Base-by-base conservation (phyloP, 35 echinoderm and acorn worm genomes). In the Ophiothrix spiculata region DNA sequence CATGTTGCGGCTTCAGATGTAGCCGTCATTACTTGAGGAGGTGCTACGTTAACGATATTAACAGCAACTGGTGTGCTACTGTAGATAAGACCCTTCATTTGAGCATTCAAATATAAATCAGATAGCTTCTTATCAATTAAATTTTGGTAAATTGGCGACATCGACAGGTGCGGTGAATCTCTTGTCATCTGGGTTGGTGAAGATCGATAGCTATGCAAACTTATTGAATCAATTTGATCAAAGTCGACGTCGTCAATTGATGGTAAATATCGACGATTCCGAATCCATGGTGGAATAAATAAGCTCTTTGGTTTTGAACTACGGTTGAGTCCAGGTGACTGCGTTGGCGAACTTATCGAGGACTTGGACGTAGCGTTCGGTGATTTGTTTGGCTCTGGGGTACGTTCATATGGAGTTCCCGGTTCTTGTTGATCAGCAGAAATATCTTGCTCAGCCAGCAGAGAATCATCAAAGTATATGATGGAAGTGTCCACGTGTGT, bases 211-310 rank as follows among this genome's bases (percentile, higher is more conserved):
- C 88, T 78, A 38, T 83, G 56, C n/a, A 90, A 41, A 69, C 88
- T 90, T 60, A 90, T 84, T 4, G 81, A n/a, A 35, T 90, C 88
- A 56, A 90, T 90, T 37, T 83, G 37, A 78, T 90, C 88, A 56
- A 90, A 84, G 49, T 90, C 88, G 34, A 90, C 74, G 39, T 90
- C 88, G 56, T 90, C 46, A 34, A 90, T 69, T 4, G 80, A 77
- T 1, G 88, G 88, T 21, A 90, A 49, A 40, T 69, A 90, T 49
- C 88, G 69, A 25, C 81, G 63, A 21, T 90, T 64, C 16, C 88
- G 37, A 36, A 90, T 75, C 88, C 88, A 90, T 0, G n/a, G 75
- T 0, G 84, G 84, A 14, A 86, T 39, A 40, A 15, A 69, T 15
- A 69, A n/a, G n/a, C 60, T 69, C 29, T 1, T 15, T 69, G 60